Conservation (phyloP, 2,888 invertebrate genomes). For the Noctua janthe region DNA sequence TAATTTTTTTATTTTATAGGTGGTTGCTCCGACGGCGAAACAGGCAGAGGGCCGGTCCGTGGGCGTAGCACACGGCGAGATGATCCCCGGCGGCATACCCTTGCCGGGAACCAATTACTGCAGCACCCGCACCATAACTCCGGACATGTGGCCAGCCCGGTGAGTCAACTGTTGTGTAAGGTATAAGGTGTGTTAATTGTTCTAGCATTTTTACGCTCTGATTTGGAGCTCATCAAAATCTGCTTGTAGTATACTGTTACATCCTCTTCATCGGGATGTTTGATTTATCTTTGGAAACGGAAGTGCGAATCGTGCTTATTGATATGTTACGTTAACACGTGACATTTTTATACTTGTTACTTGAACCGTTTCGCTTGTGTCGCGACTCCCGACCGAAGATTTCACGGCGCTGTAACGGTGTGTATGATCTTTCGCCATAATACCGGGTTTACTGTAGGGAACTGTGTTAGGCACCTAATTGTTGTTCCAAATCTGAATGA, state of each 20-base stretch:
- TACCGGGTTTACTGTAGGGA: background rate
- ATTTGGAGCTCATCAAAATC: background rate
- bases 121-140: constrained; percentile 90
- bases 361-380: background rate
- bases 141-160: constrained; percentile 93
- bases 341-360: background rate
- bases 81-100: constrained; percentile 95
- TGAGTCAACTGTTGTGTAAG: constrained; percentile 78
- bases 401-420: background rate
- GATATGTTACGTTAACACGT: background rate
- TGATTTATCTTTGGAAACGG: background rate
- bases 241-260: background rate
- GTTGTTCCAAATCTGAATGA: background rate
- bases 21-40: constrained; percentile 86
- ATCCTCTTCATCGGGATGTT: background rate
- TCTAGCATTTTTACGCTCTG: background rate
- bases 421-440: background rate
- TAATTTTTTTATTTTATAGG: constrained; percentile 62
- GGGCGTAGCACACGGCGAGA: constrained; percentile 91
- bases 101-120: constrained; percentile 94
- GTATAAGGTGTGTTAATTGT: background rate
- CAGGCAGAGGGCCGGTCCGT: constrained; percentile 87
- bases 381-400: background rate
- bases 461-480: background rate
- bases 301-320: background rate